These are phyloP conservation scores for Drosophila kepulauana DNA, from an alignment of 1,140 invertebrate species.

Conservation along the genomic window DNA sequence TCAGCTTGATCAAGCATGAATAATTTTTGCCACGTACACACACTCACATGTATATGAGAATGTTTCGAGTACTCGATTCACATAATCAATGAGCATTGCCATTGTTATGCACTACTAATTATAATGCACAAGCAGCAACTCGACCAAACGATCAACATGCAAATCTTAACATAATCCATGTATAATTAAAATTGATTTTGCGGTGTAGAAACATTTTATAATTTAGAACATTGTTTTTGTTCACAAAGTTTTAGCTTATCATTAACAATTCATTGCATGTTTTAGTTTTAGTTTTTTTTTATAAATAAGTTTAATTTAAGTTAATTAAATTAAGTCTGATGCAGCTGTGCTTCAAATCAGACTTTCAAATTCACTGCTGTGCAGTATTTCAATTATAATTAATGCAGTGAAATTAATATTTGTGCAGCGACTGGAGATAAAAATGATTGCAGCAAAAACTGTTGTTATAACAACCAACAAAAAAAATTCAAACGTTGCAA, in stretches of 20 bases:
- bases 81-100: not conserved
- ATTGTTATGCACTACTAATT: not conserved
- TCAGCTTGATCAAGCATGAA: slow-evolving; percentile 69
- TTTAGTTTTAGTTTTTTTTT: not conserved
- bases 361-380: not conserved
- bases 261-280: not conserved
- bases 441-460: not conserved
- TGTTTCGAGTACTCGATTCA: not conserved
- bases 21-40: slow-evolving; percentile 26
- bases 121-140: not conserved
- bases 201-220: not conserved
- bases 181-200: not conserved
- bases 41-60: not conserved
- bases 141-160: slow-evolving; percentile 4
- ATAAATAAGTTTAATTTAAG: not conserved
- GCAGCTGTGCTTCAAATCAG: not conserved
- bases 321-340: not conserved
- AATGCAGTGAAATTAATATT: slow-evolving; percentile 6
- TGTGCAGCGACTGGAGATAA: slow-evolving; percentile 6
- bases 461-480: not conserved
- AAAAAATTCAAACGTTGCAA: not conserved
- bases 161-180: not conserved
- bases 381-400: not conserved
- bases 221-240: no score
- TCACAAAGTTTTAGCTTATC: no score